Percentiles rank a stretch among this genome's conserved stretches.
Evolutionary conservation across 2,113 vertebrate species (phyloP).

Genomic region (Callithrix jacchus): DNA sequence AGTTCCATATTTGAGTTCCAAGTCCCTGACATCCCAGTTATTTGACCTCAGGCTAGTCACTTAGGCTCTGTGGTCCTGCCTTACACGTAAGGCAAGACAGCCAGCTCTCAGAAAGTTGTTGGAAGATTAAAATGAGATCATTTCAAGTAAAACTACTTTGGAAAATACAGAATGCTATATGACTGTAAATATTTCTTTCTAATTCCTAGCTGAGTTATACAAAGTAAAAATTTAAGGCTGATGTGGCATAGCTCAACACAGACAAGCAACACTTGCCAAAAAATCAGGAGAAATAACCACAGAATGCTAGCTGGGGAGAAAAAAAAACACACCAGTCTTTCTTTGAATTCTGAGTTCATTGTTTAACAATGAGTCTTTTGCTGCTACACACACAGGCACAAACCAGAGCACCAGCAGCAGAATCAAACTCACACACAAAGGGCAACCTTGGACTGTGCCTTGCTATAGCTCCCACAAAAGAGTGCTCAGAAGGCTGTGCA

Average conservation of each 20-base stretch:
- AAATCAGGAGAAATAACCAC: slow-evolving; percentile 71
- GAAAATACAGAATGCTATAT: slow-evolving; percentile 33
- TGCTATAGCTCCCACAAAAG: slow-evolving; percentile 9
- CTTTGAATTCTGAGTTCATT: slow-evolving; percentile 55
- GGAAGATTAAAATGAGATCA: slow-evolving; percentile 43
- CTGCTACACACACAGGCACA: slow-evolving; percentile 43
- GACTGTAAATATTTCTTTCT: slow-evolving; percentile 44
- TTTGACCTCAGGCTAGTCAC: background rate
- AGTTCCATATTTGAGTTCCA: background rate
- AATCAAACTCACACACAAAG: slow-evolving; percentile 43
- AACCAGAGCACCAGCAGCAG: slow-evolving; percentile 8
- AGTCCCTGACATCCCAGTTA: background rate
- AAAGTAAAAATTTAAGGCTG: slow-evolving; percentile 55
- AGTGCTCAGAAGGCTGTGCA: background rate
- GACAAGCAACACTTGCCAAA: slow-evolving; percentile 54
- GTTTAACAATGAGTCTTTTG: slow-evolving; percentile 57
- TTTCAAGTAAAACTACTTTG: slow-evolving; percentile 46
- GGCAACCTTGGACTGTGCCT: background rate
- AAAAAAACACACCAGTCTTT: slow-evolving; percentile 49
- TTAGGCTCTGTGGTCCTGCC: background rate
- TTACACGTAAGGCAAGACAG: background rate
- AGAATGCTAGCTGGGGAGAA: background rate
- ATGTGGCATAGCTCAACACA: slow-evolving; percentile 56
- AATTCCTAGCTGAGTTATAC: slow-evolving; percentile 50
- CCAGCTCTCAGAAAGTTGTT: background rate